A percentile compares a stretch with the other conserved stretches of the same genome.
Evolutionary conservation across 2,113 vertebrate species (phyloP).

Genomic region (Rousettus leschenaultii): DNA sequence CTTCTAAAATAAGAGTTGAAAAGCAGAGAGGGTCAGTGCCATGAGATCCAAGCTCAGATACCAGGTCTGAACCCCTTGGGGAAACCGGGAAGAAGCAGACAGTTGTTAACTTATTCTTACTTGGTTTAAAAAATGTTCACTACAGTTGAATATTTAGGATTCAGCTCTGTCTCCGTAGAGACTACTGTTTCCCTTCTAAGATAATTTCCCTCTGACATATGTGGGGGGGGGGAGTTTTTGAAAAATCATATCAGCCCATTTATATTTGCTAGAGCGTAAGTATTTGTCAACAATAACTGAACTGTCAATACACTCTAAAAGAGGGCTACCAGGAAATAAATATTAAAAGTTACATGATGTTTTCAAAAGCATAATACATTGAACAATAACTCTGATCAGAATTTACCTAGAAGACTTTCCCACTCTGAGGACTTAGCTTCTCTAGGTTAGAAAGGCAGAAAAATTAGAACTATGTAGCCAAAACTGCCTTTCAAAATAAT

Average conservation of each 20-base stretch:
- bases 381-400: not conserved
- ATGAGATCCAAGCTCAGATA: not conserved
- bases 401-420: not conserved
- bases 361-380: conserved; percentile 20
- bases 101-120: not conserved
- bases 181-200: conserved; percentile 39
- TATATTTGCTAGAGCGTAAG: conserved; percentile 28
- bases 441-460: not conserved
- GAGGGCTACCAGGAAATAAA: not conserved
- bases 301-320: not conserved
- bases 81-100: not conserved
- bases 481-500: not conserved
- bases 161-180: conserved; percentile 11
- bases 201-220: conserved; percentile 42
- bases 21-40: not conserved
- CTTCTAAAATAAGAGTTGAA: not conserved
- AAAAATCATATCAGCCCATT: not conserved
- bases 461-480: not conserved
- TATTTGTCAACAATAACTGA: conserved; percentile 45
- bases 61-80: not conserved
- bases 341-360: not conserved
- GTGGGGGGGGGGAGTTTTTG: not conserved
- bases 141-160: conserved; percentile 17
- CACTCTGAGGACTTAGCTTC: not conserved
- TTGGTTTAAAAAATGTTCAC: not conserved